phyloP scores from a whole-genome alignment of 2,888 invertebrate species.

The Atrina japonica region DNA sequence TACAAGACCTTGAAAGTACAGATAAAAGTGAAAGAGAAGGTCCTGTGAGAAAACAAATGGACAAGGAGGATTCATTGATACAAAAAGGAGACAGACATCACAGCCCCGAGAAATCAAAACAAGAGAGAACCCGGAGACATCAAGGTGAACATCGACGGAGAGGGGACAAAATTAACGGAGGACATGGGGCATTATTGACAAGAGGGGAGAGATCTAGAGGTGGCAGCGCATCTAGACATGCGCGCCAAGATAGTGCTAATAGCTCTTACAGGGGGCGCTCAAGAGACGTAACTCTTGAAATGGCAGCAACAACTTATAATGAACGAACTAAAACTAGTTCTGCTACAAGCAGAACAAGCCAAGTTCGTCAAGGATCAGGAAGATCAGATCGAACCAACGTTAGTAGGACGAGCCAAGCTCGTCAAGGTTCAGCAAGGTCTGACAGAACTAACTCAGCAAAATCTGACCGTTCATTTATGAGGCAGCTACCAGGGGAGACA shows the following conservation, averaged over 20 bases:
- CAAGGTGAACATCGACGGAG: constrained; percentile 1
- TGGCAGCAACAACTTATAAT: constrained; percentile 59
- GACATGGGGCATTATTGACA: no score
- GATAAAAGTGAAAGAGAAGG: constrained; percentile 25
- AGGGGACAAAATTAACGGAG: background rate
- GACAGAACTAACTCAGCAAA: constrained; percentile 34
- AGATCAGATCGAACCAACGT: constrained; percentile 6
- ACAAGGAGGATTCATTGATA: no score
- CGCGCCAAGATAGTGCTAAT: constrained; percentile 21
- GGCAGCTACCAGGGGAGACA: constrained; percentile 40
- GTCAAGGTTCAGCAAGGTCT: constrained; percentile 23
- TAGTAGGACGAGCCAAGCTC: background rate
- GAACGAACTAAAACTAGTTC: constrained; percentile 38
- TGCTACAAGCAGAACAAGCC: constrained; percentile 35
- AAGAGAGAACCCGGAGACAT: background rate
- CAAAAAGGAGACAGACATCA: no score
- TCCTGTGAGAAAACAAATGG: no score
- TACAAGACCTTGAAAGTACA: constrained; percentile 24
- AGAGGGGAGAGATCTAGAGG: background rate
- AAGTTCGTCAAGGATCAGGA: constrained; percentile 15
- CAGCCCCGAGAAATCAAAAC: constrained; percentile 5
- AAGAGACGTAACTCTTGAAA: constrained; percentile 55
- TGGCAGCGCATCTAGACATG: background rate
- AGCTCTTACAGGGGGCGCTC: constrained; percentile 39
- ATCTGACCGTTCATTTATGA: constrained; percentile 30